phyloP scores from a whole-genome alignment of 2,113 vertebrate genomes.

The Haemorhous mexicanus region DNA sequence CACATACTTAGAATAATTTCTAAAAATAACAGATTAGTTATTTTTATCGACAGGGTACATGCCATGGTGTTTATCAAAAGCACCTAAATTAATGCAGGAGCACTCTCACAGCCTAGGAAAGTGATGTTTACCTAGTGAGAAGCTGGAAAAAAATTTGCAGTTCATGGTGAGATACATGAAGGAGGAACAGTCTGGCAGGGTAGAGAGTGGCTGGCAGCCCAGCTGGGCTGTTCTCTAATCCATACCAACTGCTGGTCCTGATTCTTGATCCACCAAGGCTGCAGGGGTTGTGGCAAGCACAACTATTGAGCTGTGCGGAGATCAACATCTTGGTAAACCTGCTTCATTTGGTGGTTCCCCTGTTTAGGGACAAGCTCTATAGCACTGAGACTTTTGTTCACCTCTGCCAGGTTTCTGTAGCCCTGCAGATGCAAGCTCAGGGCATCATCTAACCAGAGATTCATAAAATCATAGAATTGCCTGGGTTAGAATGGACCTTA shows the following conservation, averaged over 20 bases:
- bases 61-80: neutral
- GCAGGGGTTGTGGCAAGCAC: neutral
- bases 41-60: neutral
- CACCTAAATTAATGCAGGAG: neutral
- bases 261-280: rapidly evolving
- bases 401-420: neutral
- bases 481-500: neutral
- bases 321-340: rapidly evolving
- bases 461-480: neutral
- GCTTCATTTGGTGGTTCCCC: rapidly evolving
- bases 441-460: neutral
- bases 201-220: neutral
- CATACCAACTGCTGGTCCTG: neutral
- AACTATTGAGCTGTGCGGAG: rapidly evolving
- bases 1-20: neutral
- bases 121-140: neutral
- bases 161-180: rapidly evolving
- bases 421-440: neutral
- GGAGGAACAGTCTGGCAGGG: rapidly evolving
- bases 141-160: neutral
- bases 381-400: neutral
- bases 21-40: neutral
- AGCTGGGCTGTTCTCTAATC: neutral
- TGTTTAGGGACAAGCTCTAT: rapidly evolving
- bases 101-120: neutral